Base-by-base conservation (phyloP, 2,888 invertebrate genomes). In the Andrena camellia region DNA sequence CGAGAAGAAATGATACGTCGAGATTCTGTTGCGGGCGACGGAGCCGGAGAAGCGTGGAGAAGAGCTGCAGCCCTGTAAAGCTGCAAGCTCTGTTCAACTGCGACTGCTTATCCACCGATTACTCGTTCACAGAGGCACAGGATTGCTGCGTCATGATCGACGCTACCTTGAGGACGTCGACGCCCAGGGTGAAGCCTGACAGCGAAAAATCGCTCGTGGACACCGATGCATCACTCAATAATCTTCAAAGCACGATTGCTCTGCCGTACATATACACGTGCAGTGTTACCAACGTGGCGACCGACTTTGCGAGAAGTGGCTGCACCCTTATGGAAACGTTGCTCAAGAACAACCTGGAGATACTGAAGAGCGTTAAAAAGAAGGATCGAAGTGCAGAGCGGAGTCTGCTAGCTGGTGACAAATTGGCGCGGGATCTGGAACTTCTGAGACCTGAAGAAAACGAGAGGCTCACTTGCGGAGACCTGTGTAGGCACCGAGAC, bases 71-170 rank as follows among this genome's bases (percentile, higher is more conserved):
- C 2, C 50, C 63, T 0, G 57, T 48, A 13, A 68, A 68, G 7
- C 1, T 63, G 13, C 72, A 59, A 57, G 13, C 29, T 7, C 23
- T 72, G 1, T 42, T 79, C 23, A 31, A 52, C 20, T 79, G 81
- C 42, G 26, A 59, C 6, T 79, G 81, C 5, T 1, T 26, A 10
- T 1, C 20, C 7, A 50, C 20, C 4, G 63, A 72, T 2, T 33
- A 57, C 23, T 0, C 13, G 7, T 10, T 20, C 2, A 48, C 8
- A 48, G 33, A 20, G 3, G 6, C 1, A 4, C 8, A 13, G 0
- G 4, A 29, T 6, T 63, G 35, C 3, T 57, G 57, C n/a, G 17
- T 33, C 1, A 0, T 31, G 0, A 54, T n/a, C 2, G 17, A 33
- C 8, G 2, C 5, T n/a, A 3, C 52, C 0, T 42, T 64, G 23